Percentiles rank a stretch among this genome's conserved stretches.
Evolutionary conservation across 2,113 vertebrate species (phyloP).

Genomic region (Gobio gobio): DNA sequence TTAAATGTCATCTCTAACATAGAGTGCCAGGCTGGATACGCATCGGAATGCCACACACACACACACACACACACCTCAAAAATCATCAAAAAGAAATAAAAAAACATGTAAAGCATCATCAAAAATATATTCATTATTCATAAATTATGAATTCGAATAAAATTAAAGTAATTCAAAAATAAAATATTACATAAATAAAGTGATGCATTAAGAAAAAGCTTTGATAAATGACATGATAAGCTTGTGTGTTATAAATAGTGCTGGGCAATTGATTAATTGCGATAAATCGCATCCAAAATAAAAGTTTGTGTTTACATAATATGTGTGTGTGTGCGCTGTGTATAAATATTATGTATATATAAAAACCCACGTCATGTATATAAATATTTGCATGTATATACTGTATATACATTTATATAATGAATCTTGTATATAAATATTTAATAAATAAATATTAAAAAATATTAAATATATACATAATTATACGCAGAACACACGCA

Average conservation of each 20-base stretch:
- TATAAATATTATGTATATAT: too few relatives aligned
- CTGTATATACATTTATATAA: too few relatives aligned
- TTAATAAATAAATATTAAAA: too few relatives aligned
- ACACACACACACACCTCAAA: conserved; percentile 41
- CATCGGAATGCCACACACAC: conserved; percentile 57
- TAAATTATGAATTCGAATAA: conserved; percentile 10
- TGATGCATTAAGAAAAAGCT: conserved; percentile 5
- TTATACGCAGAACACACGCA: too few relatives aligned
- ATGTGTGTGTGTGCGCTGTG: too few relatives aligned
- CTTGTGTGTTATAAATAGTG: neutral
- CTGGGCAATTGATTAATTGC: too few relatives aligned
- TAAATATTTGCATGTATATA: too few relatives aligned
- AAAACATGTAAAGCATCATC: conserved; percentile 31
- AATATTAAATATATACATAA: too few relatives aligned
- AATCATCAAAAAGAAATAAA: conserved; percentile 58
- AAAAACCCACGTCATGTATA: too few relatives aligned
- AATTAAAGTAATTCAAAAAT: conserved; percentile 36
- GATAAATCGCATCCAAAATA: too few relatives aligned
- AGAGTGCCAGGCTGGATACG: conserved; percentile 68
- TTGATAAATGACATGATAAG: conserved; percentile 4
- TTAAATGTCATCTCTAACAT: conserved; percentile 73
- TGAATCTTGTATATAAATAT: too few relatives aligned
- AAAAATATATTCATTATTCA: conserved; percentile 25
- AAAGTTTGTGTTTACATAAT: too few relatives aligned
- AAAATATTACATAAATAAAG: conserved; percentile 46